phyloP scores from a whole-genome alignment of 2,113 vertebrate genomes.

The Centrocercus urophasianus region DNA sequence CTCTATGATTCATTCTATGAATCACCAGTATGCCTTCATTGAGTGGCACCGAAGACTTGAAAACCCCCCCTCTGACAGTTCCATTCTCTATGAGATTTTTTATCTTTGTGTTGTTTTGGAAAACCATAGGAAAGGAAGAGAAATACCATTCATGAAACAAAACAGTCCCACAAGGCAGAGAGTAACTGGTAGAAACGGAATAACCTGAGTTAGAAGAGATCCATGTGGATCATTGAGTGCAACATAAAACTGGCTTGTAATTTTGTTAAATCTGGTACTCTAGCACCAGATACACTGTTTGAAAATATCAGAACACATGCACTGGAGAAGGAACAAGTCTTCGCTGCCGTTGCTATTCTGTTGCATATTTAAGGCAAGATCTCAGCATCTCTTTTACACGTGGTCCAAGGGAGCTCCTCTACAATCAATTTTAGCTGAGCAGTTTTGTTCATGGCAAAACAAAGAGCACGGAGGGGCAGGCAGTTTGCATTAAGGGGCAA shows the following conservation, averaged over 20 bases:
- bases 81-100: accelerated
- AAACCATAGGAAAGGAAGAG: neutral
- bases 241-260: accelerated
- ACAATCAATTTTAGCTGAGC: neutral
- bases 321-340: neutral
- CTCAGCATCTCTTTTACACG: accelerated
- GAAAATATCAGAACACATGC: neutral
- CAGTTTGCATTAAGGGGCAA: neutral
- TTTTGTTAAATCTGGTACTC: neutral
- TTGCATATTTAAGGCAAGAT: neutral
- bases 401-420: accelerated
- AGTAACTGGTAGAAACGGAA: too few relatives aligned
- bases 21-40: neutral
- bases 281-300: accelerated
- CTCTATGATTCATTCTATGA: too few relatives aligned
- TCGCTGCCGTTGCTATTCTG: accelerated
- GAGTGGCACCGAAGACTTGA: neutral
- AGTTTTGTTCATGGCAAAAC: neutral
- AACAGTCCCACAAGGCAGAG: accelerated
- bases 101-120: neutral
- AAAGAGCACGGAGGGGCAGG: accelerated
- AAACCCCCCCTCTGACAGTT: neutral
- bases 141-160: neutral
- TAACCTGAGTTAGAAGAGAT: too few relatives aligned
- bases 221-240: too few relatives aligned